Evolutionary conservation across 2,888 invertebrate species (phyloP), one percentile per base, ranked within the genome.

Genomic region (Nomada fucata): DNA sequence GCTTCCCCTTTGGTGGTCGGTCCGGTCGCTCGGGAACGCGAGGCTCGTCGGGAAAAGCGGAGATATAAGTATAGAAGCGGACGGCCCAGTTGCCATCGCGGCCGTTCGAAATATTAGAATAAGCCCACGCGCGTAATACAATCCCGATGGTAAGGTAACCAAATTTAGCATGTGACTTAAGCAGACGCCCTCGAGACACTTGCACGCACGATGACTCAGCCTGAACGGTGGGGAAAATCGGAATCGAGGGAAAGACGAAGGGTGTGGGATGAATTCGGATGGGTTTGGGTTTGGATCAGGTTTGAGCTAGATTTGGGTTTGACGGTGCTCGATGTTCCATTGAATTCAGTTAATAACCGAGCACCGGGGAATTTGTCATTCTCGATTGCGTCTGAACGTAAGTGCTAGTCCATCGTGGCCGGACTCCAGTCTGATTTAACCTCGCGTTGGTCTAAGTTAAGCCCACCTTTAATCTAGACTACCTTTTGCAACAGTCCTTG

Each of bases 81-180:
- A 83, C 85, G 88, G 86, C 89, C 89, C 83, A 89, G 88, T 89
- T 89, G 84, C 85, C 82, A 82, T 81, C 80, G 79, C 78, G 83
- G 84, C 83, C 83, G 74, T 82, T 84, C 85, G 89, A 85, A 88
- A 90, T 89, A 90, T 89, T 87, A 92, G 91, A 91, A 91, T 90
- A 91, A 83, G 89, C 91, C 91, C 91, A 92, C 91, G 92, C 92
- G 91, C 91, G 93, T 93, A 93, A 93, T 89, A 92, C 91, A 92
- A 93, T 93, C 93, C 92, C 90, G 88, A 85, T 88, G 84, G 87
- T 90, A 90, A 86, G 91, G 91, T 92, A 90, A 92, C 93, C 93
- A 93, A 93, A 93, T 93, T 93, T 93, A 93, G 93, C 90, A 88
- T 90, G 89, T 89, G 91, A 91, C 91, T 91, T 85, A 90, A 36